phyloP scores from a whole-genome alignment of 2,113 vertebrate genomes.

The Numida meleagris region DNA sequence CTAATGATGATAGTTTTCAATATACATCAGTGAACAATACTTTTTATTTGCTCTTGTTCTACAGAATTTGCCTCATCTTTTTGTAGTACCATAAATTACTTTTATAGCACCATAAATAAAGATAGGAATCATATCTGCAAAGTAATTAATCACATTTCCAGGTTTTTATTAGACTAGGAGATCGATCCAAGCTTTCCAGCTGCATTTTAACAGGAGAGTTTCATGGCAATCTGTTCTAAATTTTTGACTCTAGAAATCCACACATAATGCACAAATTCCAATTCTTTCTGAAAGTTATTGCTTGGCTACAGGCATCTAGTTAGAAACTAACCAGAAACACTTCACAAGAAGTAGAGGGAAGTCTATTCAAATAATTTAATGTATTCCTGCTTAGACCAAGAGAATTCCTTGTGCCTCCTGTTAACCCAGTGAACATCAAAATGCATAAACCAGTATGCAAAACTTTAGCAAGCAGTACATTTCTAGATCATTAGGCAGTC shows the following conservation, averaged over 20 bases:
- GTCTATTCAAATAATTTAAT: not conserved
- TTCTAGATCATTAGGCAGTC: conserved; percentile 11
- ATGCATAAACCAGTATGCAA: not conserved
- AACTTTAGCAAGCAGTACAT: not conserved
- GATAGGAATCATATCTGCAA: not conserved
- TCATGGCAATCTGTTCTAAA: not conserved
- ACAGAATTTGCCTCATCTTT: not conserved
- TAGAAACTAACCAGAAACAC: not conserved
- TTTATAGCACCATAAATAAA: not conserved
- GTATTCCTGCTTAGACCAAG: not conserved
- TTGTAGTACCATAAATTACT: not conserved
- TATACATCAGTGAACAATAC: not conserved
- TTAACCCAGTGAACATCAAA: not conserved
- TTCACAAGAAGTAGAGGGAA: not conserved
- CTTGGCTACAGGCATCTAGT: not conserved
- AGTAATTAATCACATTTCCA: not conserved
- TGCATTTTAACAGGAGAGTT: not conserved
- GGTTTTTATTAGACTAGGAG: not conserved
- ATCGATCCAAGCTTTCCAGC: not conserved
- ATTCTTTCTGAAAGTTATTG: not conserved
- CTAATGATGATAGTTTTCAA: not conserved
- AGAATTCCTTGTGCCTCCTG: not conserved
- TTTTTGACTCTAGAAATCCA: not conserved
- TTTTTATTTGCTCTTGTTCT: not conserved
- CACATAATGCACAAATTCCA: not conserved